Percentiles rank a stretch among this genome's conserved stretches.
Evolutionary conservation across 2,888 invertebrate species (phyloP).

Genomic region (Limnephilus marmoratus): DNA sequence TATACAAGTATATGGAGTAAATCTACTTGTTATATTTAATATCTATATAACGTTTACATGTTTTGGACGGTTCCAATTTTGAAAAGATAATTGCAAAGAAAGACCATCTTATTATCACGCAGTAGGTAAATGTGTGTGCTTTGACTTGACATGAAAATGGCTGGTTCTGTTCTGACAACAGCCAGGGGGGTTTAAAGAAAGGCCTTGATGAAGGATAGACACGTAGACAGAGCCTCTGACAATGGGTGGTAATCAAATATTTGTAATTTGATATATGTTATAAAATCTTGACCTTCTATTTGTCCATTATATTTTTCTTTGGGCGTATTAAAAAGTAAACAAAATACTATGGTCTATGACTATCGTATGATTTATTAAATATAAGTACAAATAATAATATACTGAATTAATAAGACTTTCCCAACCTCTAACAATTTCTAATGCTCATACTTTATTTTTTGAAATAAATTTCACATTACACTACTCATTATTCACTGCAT

Average conservation of each 20-base stretch:
- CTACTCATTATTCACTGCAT: too few relatives aligned
- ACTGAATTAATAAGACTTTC: too few relatives aligned
- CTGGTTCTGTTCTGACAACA: background rate
- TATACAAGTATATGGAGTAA: background rate
- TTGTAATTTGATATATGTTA: background rate
- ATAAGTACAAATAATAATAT: too few relatives aligned
- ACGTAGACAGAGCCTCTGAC: background rate
- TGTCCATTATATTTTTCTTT: background rate
- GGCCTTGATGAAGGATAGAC: background rate
- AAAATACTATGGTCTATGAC: too few relatives aligned
- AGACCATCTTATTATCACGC: background rate
- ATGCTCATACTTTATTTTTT: too few relatives aligned
- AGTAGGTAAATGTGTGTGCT: too few relatives aligned
- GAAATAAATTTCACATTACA: too few relatives aligned
- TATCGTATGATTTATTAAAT: background rate
- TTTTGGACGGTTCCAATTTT: background rate
- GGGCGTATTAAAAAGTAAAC: background rate
- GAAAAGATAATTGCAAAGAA: conserved; percentile 2
- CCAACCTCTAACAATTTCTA: too few relatives aligned
- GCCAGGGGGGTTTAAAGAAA: background rate
- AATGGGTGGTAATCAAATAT: background rate
- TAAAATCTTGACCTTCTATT: background rate
- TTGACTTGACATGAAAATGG: background rate
- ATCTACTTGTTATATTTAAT: background rate
- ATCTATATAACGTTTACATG: background rate